These are phyloP conservation scores for Corydoras sp. DNA, from an alignment of 2,113 vertebrate species.

Conservation along the genomic window DNA sequence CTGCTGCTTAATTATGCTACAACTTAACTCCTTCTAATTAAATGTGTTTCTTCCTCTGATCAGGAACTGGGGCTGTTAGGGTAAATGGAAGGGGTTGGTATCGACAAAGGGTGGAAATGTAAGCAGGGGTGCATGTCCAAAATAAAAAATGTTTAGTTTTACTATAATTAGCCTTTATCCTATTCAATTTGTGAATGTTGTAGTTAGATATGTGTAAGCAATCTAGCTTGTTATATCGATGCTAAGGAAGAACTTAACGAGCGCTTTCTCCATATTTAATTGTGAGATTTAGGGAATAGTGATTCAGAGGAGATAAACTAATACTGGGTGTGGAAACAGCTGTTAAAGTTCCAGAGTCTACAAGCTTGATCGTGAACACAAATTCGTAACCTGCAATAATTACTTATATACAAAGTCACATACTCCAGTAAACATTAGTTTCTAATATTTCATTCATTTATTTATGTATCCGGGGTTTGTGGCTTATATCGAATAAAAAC, in stretches of 20 bases:
- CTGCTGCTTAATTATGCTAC: conserved; percentile 63
- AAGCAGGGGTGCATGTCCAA: not conserved
- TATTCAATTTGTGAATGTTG: not conserved
- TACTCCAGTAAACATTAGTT: too few species aligned
- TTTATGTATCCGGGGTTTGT: too few species aligned
- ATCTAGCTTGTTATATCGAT: not conserved
- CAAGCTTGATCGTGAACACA: too few species aligned
- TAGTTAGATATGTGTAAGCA: not conserved
- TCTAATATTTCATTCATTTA: too few species aligned
- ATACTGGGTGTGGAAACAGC: too few species aligned
- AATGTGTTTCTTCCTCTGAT: conserved; percentile 46
- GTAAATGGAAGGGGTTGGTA: conserved; percentile 16
- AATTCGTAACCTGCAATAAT: too few species aligned
- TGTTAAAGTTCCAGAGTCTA: too few species aligned
- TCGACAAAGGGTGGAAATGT: not conserved
- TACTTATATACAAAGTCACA: too few species aligned
- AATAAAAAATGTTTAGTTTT: conserved; percentile 1
- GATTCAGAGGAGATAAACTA: too few species aligned
- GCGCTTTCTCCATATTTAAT: too few species aligned
- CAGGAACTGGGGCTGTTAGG: conserved; percentile 16
- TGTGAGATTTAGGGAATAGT: too few species aligned
- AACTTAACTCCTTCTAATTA: conserved; percentile 63
- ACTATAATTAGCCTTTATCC: conserved; percentile 9
- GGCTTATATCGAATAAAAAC: too few species aligned
- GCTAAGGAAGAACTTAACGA: not conserved